These are phyloP conservation scores for Acanthosoma haemorrhoidale DNA, from an alignment of 2,888 invertebrate genomes.

Conservation along the genomic window DNA sequence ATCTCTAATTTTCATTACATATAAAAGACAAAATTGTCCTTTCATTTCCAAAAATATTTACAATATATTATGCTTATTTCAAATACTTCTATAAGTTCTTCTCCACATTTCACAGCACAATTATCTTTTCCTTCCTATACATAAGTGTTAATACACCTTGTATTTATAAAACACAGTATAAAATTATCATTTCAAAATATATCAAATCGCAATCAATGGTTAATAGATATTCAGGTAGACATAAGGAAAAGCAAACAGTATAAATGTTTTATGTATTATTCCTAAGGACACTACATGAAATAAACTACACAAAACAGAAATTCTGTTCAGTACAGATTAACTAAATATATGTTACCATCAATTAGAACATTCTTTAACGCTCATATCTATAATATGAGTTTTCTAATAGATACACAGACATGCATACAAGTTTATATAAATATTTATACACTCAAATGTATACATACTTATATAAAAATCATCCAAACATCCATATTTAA, in stretches of 20 bases:
- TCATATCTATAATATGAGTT: conserved; percentile 7
- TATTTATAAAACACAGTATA: conserved; percentile 37
- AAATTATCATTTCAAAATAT: conserved; percentile 35
- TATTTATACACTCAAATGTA: conserved; percentile 8
- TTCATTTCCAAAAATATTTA: conserved; percentile 34
- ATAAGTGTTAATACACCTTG: conserved; percentile 33
- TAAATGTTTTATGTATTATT: neutral
- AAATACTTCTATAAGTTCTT: conserved; percentile 18
- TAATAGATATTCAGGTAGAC: conserved; percentile 16
- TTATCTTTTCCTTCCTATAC: conserved; percentile 7
- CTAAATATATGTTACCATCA: neutral
- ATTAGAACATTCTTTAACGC: neutral
- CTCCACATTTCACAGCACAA: conserved; percentile 28
- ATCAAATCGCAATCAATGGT: conserved; percentile 30
- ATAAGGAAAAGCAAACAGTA: neutral
- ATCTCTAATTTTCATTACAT: conserved; percentile 21
- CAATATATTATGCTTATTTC: conserved; percentile 24
- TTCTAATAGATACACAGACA: conserved; percentile 4
- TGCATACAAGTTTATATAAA: neutral
- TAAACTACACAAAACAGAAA: neutral
- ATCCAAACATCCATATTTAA: neutral
- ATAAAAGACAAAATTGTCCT: conserved; percentile 13
- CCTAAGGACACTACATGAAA: conserved; percentile 1
- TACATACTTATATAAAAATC: conserved; percentile 12
- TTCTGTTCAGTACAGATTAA: conserved; percentile 1